These are phyloP conservation scores for Lithophane socia DNA, from an alignment of 2,888 invertebrate species.

Conservation along the genomic window DNA sequence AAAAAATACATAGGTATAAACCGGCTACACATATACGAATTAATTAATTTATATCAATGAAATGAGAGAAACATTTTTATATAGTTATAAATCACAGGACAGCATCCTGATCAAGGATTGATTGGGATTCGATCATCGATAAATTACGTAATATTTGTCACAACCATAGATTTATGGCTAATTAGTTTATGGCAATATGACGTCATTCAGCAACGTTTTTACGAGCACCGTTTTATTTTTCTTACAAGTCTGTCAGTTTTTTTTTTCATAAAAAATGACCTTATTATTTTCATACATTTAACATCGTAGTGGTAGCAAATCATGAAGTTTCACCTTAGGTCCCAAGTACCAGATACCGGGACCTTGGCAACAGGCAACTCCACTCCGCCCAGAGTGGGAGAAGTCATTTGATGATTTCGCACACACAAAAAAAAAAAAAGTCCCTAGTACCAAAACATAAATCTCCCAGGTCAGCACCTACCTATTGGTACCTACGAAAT, in stretches of 20 bases:
- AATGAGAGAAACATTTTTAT: slow-evolving; percentile 14
- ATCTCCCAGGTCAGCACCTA: too few relatives aligned
- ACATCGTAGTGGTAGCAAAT: too few relatives aligned
- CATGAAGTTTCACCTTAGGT: too few relatives aligned
- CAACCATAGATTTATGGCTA: slow-evolving; percentile 8
- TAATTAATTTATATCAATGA: slow-evolving; percentile 19
- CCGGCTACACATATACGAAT: slow-evolving; percentile 8
- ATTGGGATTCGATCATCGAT: slow-evolving; percentile 30
- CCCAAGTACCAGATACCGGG: too few relatives aligned
- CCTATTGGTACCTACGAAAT: neutral
- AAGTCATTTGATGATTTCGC: too few relatives aligned
- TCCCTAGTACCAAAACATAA: too few relatives aligned
- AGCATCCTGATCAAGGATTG: slow-evolving; percentile 31
- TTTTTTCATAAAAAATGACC: too few relatives aligned
- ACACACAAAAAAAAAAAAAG: too few relatives aligned
- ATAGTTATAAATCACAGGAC: slow-evolving; percentile 32
- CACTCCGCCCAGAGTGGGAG: too few relatives aligned
- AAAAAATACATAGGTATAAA: slow-evolving; percentile 1
- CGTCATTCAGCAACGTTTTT: neutral
- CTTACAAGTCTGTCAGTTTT: too few relatives aligned
- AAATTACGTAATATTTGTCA: slow-evolving; percentile 30
- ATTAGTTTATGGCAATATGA: slow-evolving; percentile 15
- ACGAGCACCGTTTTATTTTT: neutral
- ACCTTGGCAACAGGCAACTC: too few relatives aligned
- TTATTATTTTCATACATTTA: neutral